phyloP scores from a whole-genome alignment of 1,140 invertebrate genomes.

The Drosophila arawakana region DNA sequence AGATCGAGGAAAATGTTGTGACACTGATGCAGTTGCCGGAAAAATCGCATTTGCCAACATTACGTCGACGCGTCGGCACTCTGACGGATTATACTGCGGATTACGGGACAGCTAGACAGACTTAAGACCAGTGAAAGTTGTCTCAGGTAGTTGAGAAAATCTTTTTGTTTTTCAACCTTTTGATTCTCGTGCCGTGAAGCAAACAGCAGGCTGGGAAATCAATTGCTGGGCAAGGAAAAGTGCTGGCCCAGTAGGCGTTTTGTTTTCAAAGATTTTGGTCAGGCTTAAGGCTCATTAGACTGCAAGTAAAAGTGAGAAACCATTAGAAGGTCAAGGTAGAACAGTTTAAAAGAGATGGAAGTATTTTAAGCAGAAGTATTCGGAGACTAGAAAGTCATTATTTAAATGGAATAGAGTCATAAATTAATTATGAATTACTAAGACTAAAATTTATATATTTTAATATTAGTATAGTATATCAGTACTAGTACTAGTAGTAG shows the following conservation, averaged over 20 bases:
- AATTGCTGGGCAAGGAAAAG: background rate
- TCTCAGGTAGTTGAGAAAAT: slow-evolving; percentile 57
- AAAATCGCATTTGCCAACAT: slow-evolving; percentile 75
- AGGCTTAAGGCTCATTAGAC: slow-evolving; percentile 18
- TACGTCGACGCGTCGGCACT: slow-evolving; percentile 38
- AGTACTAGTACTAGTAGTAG: too few species aligned
- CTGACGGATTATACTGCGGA: slow-evolving; percentile 74
- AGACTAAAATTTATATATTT: too few species aligned
- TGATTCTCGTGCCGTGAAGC: slow-evolving; percentile 38
- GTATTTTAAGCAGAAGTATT: too few species aligned
- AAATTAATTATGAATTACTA: too few species aligned
- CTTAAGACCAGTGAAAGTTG: slow-evolving; percentile 50
- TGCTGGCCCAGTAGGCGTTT: slow-evolving; percentile 33
- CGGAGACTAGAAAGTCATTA: too few species aligned
- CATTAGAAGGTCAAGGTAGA: slow-evolving; percentile 6
- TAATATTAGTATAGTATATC: too few species aligned
- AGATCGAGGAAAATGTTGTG: slow-evolving; percentile 57
- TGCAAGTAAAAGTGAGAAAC: slow-evolving; percentile 35
- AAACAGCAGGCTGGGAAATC: slow-evolving; percentile 34
- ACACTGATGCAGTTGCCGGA: slow-evolving; percentile 71
- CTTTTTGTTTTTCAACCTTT: too few species aligned
- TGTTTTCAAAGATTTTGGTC: slow-evolving; percentile 21
- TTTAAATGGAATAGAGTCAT: too few species aligned
- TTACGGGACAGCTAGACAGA: slow-evolving; percentile 35
- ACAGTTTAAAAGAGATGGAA: too few species aligned